phyloP scores from a whole-genome alignment of 2,888 invertebrate genomes.

The Sabatieria punctata region DNA sequence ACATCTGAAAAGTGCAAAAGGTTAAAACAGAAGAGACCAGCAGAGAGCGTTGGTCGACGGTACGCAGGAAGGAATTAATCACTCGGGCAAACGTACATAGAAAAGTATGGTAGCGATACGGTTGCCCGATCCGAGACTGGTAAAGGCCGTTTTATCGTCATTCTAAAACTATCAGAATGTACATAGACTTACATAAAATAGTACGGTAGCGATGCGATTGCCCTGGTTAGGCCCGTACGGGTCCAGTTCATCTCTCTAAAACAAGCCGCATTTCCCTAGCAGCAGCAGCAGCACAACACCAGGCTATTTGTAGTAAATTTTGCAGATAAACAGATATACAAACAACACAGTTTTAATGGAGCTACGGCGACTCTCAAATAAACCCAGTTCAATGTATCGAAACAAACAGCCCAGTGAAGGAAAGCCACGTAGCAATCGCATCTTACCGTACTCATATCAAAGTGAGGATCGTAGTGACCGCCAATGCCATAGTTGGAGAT shows the following conservation, averaged over 20 bases:
- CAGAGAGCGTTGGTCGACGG: too few species aligned
- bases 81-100: conserved; percentile 67
- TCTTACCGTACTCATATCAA: conserved; percentile 45
- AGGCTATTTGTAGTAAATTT: too few species aligned
- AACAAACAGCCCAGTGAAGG: too few species aligned
- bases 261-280: too few species aligned
- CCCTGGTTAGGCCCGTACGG: conserved; percentile 73
- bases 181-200: conserved; percentile 66
- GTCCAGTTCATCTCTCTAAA: conserved; percentile 63
- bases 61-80: too few species aligned
- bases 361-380: too few species aligned
- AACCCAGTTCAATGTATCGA: too few species aligned
- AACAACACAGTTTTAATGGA: too few species aligned
- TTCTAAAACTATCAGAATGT: conserved; percentile 25
- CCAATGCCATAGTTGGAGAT: conserved; percentile 52
- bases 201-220: conserved; percentile 85
- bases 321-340: too few species aligned
- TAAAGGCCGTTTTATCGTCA: conserved; percentile 38
- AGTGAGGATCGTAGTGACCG: conserved; percentile 94
- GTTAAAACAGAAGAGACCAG: too few species aligned
- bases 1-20: conserved; percentile 68
- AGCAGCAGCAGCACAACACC: too few species aligned
- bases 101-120: conserved; percentile 92
- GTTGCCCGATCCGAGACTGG: conserved; percentile 58
- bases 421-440: too few species aligned